Conservation (phyloP, 2,797 vertebrate genomes). For the Petrocephalus sullivani region DNA sequence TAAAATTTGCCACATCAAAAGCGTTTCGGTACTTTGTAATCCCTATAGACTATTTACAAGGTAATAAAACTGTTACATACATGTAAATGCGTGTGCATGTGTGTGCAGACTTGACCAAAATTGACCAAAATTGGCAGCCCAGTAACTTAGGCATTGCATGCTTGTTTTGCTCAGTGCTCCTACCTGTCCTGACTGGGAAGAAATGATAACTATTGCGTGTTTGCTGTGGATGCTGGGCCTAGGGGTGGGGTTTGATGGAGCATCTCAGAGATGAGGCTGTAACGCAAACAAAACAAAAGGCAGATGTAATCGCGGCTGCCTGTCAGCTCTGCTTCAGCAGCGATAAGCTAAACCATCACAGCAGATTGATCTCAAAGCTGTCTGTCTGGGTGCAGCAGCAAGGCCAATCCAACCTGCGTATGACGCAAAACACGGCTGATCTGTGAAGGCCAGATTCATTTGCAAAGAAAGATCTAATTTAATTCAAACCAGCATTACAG, state of each 20-base stretch:
- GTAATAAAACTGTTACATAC: no score
- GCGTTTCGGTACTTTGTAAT: no score
- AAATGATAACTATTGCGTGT: constrained; percentile 55
- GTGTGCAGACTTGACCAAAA: no score
- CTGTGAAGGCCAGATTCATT: not conserved
- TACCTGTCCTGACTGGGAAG: constrained; percentile 35
- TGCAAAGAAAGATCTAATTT: not conserved
- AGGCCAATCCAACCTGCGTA: not conserved
- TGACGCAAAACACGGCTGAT: not conserved
- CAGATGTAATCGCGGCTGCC: constrained; percentile 53
- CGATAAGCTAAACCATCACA: constrained; percentile 53
- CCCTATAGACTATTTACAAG: no score
- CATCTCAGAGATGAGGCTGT: constrained; percentile 47
- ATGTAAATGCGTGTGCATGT: no score
- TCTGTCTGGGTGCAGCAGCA: constrained; percentile 25
- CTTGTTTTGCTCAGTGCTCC: not conserved
- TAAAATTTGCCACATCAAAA: no score
- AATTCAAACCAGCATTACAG: not conserved
- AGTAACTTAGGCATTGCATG: not conserved
- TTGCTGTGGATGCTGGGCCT: constrained; percentile 48
- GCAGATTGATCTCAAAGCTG: constrained; percentile 30
- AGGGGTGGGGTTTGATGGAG: constrained; percentile 49
- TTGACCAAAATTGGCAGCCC: no score
- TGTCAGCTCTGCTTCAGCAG: constrained; percentile 55
- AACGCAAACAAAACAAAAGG: constrained; percentile 62